Conservation (phyloP, 2,888 invertebrate genomes). For the Heliconius aoede region DNA sequence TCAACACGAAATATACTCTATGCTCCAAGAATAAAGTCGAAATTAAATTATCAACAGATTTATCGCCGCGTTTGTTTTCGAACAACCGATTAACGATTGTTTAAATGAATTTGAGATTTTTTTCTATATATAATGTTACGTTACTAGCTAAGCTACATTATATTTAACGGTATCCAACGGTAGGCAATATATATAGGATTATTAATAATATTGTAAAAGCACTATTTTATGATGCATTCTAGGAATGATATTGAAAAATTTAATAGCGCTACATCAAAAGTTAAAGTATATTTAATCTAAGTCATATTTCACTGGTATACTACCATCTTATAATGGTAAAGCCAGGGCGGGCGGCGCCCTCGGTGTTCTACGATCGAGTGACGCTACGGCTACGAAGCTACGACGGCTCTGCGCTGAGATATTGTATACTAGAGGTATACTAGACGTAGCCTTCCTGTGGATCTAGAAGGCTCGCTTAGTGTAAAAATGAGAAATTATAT, state of each 20-base stretch:
- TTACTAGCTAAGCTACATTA: constrained; percentile 13
- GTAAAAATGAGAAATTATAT: neutral
- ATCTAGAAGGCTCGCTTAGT: constrained; percentile 14
- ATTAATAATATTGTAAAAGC: neutral
- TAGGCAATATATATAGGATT: neutral
- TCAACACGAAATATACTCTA: constrained; percentile 52
- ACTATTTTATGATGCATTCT: neutral
- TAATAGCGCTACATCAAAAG: constrained; percentile 5
- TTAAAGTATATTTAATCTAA: neutral
- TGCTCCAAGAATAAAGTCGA: constrained; percentile 6
- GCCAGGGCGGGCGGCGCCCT: constrained; percentile 66
- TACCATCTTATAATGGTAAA: constrained; percentile 3
- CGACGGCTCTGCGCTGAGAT: constrained; percentile 34
- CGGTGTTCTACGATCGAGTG: constrained; percentile 68
- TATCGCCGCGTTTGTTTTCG: constrained; percentile 52
- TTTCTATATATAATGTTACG: constrained; percentile 31
- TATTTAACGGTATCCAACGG: neutral
- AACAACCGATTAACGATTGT: constrained; percentile 62
- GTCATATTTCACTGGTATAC: constrained; percentile 3
- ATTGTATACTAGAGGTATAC: constrained; percentile 17
- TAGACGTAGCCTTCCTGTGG: constrained; percentile 5
- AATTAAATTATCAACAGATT: neutral
- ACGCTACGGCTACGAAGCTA: constrained; percentile 41
- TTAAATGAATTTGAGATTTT: constrained; percentile 52
- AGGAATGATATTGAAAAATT: neutral